These are phyloP conservation scores for Grapholita molesta DNA, from an alignment of 1,140 invertebrate species.

Conservation along the genomic window DNA sequence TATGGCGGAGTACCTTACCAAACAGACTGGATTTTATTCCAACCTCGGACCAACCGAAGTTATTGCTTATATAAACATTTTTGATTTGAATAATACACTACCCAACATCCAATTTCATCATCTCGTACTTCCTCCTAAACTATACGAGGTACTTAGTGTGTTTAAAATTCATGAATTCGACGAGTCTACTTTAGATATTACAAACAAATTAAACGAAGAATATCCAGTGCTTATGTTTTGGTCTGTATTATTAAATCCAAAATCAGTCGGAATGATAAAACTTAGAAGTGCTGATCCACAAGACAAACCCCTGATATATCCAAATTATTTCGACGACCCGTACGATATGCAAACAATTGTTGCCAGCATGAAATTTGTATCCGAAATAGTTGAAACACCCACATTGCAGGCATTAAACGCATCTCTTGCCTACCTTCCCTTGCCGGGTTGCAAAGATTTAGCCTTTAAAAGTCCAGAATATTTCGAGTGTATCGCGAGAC, in stretches of 20 bases:
- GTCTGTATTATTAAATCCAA: slow-evolving; percentile 61
- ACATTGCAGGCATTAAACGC: slow-evolving; percentile 50
- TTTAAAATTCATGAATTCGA: slow-evolving; percentile 42
- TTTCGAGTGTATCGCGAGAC: slow-evolving; percentile 80
- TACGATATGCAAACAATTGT: slow-evolving; percentile 83
- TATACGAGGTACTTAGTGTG: slow-evolving; percentile 2
- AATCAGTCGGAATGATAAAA: slow-evolving; percentile 56
- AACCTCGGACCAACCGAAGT: slow-evolving; percentile 25
- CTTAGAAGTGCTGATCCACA: slow-evolving; percentile 49
- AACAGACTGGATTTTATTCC: slow-evolving; percentile 64
- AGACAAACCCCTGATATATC: slow-evolving; percentile 84
- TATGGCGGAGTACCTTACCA: slow-evolving; percentile 83
- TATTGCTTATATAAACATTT: slow-evolving; percentile 29
- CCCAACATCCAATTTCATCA: slow-evolving; percentile 41
- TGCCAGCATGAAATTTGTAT: slow-evolving; percentile 76
- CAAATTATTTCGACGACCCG: slow-evolving; percentile 85
- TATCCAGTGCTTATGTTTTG: slow-evolving; percentile 53
- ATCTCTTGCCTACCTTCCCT: slow-evolving; percentile 32
- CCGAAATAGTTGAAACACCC: slow-evolving; percentile 49
- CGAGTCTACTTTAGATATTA: slow-evolving; percentile 50
- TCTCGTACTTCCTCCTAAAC: not conserved
- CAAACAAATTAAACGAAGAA: slow-evolving; percentile 49
- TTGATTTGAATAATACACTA: slow-evolving; percentile 55
- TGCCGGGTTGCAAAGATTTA: not conserved
- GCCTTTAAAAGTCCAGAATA: slow-evolving; percentile 76